Base-by-base conservation (phyloP, 2,888 invertebrate species). In the Disparrhopalites patrizii region DNA sequence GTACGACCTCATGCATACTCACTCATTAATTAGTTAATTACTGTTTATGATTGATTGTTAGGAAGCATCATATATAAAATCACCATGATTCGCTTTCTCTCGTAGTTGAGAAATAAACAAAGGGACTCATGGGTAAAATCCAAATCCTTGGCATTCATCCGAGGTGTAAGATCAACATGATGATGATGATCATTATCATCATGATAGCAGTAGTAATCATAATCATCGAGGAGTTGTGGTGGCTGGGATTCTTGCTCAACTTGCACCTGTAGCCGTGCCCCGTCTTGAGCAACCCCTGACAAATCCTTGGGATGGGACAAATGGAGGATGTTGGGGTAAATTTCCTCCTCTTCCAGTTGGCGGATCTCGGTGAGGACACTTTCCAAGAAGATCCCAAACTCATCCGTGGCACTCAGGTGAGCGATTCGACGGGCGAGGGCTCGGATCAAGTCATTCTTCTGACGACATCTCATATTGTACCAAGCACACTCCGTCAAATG, bases 21-120 rank as follows among this genome's bases (percentile, higher is more conserved):
- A n/a, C n/a, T n/a, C 8, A 51, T 33, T 61, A 61, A 20, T 60
- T 60, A 28, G 25, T 40, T 58, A 47, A 47, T 47, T 47, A 23
- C 47, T 8, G n/a, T n/a, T n/a, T n/a, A 20, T 23, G 23, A 47
- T 20, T 47, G 47, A 47, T 47, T 47, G 25, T 23, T 47, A 47
- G 8, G 47, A 47, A 58, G 43, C 27, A 28, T 28, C 20, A 55
- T 31, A 13, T 3, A 31, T 31, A 31, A 60, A 68, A 63, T 74
- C 70, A 75, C 75, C 73, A 73, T 70, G 52, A 75, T 69, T 68
- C 73, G 54, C 50, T 68, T 68, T 64, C 75, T 52, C 65, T 75
- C 75, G 20, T 54, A 55, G 51, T 66, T 56, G 54, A 75, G 67
- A 50, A 71, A 75, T 43, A 66, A 62, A 51, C 67, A 65, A 60